These are phyloP conservation scores for Hapalemur alaotrensis DNA, from an alignment of 2,797 vertebrate genomes.

Conservation along the genomic window DNA sequence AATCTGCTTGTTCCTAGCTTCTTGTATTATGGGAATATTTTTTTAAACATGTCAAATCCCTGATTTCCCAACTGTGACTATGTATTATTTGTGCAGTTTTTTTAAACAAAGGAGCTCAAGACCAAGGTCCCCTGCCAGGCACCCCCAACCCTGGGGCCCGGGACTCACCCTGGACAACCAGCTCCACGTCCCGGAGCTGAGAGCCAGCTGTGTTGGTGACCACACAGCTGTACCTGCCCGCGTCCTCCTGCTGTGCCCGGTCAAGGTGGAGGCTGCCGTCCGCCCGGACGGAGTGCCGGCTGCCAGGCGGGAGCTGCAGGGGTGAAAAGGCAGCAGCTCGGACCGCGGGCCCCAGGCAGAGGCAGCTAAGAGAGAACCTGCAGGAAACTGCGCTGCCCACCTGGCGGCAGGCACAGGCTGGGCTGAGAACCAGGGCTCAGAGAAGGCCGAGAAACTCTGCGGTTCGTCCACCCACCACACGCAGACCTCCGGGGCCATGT, in stretches of 20 bases:
- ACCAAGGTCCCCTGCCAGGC: neutral
- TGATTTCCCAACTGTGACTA: neutral
- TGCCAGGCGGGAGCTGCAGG: slow-evolving; percentile 83
- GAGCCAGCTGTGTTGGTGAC: slow-evolving; percentile 90
- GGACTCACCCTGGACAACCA: slow-evolving; percentile 90
- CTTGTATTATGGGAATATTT: accelerated
- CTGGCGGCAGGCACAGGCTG: neutral
- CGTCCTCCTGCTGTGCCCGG: slow-evolving; percentile 82
- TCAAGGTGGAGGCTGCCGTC: slow-evolving; percentile 92
- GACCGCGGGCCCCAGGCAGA: neutral
- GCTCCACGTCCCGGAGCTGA: slow-evolving; percentile 84
- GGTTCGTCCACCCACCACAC: neutral
- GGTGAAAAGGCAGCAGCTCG: neutral
- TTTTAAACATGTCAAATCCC: neutral
- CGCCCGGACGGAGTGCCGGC: slow-evolving; percentile 84
- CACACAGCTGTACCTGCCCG: slow-evolving; percentile 90
- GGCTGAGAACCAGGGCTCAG: neutral
- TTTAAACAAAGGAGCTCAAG: neutral
- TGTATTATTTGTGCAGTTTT: neutral
- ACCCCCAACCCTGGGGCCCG: neutral
- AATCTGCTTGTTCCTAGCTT: neutral
- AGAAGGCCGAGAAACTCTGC: neutral
- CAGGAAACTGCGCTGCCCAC: accelerated
- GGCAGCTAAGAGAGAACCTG: neutral
- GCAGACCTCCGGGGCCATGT: neutral